Conservation (phyloP, 2,888 invertebrate genomes). For the Abrostola triplasia region DNA sequence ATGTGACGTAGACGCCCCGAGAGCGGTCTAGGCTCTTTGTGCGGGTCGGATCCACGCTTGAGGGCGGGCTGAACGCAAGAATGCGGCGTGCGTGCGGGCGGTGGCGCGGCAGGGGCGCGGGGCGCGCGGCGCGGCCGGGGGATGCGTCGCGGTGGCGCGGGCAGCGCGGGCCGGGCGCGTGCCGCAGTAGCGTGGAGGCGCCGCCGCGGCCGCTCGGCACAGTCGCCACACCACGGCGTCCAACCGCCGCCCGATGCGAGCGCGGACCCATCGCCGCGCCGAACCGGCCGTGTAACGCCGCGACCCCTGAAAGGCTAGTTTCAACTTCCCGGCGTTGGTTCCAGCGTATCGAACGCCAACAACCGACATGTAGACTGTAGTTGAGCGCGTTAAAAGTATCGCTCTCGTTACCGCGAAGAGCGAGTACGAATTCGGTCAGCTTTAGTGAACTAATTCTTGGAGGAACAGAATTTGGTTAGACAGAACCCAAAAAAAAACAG, state of each 20-base stretch:
- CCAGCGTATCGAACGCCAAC: constrained; percentile 70
- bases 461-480: constrained; percentile 51
- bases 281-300: constrained; percentile 66
- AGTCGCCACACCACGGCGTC: constrained; percentile 67
- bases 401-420: constrained; percentile 54
- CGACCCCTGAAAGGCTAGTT: constrained; percentile 57
- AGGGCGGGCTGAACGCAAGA: constrained; percentile 78
- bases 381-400: constrained; percentile 54
- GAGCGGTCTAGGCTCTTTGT: constrained; percentile 71
- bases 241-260: constrained; percentile 68
- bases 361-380: constrained; percentile 60
- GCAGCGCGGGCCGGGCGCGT: constrained; percentile 78
- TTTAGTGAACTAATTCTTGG: constrained; percentile 57
- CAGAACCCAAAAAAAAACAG: constrained; percentile 43
- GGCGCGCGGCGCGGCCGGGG: constrained; percentile 70
- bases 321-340: constrained; percentile 66
- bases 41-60: constrained; percentile 67
- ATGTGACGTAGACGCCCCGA: constrained; percentile 60
- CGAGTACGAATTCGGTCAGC: constrained; percentile 57
- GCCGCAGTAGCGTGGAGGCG: constrained; percentile 87
- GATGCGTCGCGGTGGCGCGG: constrained; percentile 75
- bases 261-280: constrained; percentile 70
- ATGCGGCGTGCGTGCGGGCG: constrained; percentile 86
- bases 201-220: constrained; percentile 83
- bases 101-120: constrained; percentile 69